phyloP scores from a whole-genome alignment of 2,797 vertebrate species.

The Tympanoctomys barrerae region DNA sequence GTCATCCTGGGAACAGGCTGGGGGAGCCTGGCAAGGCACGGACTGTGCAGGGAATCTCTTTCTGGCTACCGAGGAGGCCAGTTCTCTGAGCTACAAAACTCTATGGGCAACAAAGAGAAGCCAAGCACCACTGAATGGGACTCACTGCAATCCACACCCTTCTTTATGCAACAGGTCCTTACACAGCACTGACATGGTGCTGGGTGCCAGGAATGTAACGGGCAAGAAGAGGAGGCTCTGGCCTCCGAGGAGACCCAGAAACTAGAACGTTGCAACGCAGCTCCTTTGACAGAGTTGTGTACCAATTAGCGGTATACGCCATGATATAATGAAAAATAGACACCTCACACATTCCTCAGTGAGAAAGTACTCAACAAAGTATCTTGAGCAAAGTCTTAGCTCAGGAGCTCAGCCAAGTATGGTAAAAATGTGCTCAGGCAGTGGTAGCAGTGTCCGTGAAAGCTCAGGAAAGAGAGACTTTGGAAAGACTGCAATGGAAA shows the following conservation, averaged over 20 bases:
- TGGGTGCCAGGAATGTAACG: not conserved
- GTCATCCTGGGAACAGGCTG: slow-evolving; percentile 31
- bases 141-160: not conserved
- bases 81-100: not conserved
- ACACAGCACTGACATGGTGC: not conserved
- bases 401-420: not conserved
- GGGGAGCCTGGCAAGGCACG: not conserved
- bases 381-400: not conserved
- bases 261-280: not conserved
- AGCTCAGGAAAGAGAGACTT: not conserved
- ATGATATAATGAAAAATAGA: not conserved
- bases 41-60: not conserved
- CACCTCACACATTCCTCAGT: not conserved
- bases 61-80: not conserved
- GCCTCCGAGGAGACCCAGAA: not conserved
- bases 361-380: not conserved
- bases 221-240: fast-evolving
- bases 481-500: not conserved
- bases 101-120: not conserved
- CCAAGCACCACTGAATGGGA: not conserved
- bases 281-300: not conserved
- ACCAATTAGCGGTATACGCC: not conserved
- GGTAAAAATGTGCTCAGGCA: not conserved
- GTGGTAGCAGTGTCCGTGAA: not conserved
- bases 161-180: not conserved